Percentiles rank a stretch among this genome's conserved stretches.
Evolutionary conservation across 2,113 vertebrate species (phyloP).

Genomic region (Dipodomys spectabilis): DNA sequence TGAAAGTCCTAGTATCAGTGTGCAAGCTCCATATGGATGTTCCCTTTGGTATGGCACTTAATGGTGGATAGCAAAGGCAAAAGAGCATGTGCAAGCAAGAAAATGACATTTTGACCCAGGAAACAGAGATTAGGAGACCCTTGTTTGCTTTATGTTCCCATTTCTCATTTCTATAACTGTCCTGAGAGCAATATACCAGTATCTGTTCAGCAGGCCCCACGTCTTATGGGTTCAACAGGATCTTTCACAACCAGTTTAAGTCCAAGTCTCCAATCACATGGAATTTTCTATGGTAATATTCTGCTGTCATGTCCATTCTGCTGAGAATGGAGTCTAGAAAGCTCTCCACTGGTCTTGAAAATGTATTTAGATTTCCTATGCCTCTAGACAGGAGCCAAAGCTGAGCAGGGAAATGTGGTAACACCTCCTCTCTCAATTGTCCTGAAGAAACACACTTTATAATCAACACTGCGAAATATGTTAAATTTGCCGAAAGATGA

Average conservation of each 20-base stretch:
- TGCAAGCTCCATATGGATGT: no score
- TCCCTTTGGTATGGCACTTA: not conserved
- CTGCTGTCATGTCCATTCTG: not conserved
- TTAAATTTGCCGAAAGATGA: no score
- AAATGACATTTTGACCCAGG: accelerated
- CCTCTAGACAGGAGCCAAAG: no score
- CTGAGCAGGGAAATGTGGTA: no score
- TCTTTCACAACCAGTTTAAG: not conserved
- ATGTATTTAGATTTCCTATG: not conserved
- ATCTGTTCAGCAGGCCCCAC: not conserved
- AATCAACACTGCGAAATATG: no score
- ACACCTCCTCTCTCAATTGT: no score
- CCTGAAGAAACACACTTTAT: no score
- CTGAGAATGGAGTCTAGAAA: not conserved
- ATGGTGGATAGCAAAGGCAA: no score
- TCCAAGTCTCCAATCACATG: not conserved
- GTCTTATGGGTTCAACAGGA: not conserved
- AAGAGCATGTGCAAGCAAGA: not conserved
- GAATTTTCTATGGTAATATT: not conserved
- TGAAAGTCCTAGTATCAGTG: not conserved
- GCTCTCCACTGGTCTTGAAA: not conserved
- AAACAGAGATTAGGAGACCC: not conserved
- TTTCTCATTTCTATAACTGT: not conserved
- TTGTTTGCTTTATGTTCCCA: not conserved
- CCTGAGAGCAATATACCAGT: not conserved